These are phyloP conservation scores for Leptarthrus brevirostris DNA, from an alignment of 2,888 invertebrate species.

Conservation along the genomic window DNA sequence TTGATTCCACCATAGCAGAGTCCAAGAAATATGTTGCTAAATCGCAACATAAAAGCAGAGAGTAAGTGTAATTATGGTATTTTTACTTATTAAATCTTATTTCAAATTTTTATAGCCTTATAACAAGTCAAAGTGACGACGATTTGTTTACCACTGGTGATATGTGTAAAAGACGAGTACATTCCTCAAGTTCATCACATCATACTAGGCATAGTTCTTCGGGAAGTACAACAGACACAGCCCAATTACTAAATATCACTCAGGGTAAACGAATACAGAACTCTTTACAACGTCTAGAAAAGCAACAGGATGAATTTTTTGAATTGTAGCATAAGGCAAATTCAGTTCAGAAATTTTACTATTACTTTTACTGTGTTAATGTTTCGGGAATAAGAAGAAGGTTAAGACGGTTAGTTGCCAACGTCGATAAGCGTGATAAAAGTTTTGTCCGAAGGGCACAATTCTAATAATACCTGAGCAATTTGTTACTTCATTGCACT, in stretches of 20 bases:
- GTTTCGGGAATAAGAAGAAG: conserved; percentile 40
- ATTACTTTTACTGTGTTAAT: conserved; percentile 48
- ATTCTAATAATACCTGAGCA: conserved; percentile 43
- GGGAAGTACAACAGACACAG: conserved; percentile 69
- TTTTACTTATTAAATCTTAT: too few species aligned
- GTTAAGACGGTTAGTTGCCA: conserved; percentile 24
- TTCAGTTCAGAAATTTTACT: conserved; percentile 44
- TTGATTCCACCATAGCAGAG: conserved; percentile 85
- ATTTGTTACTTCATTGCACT: conserved; percentile 40
- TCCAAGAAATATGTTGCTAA: conserved; percentile 86
- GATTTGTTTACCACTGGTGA: conserved; percentile 62
- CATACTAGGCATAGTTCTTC: conserved; percentile 65
- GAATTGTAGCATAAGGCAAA: conserved; percentile 80
- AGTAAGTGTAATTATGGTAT: conserved; percentile 74
- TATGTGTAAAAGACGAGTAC: conserved; percentile 55
- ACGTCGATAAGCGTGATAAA: conserved; percentile 27
- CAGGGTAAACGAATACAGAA: conserved; percentile 84
- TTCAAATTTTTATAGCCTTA: conserved; percentile 58
- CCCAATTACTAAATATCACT: conserved; percentile 73
- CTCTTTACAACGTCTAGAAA: conserved; percentile 83
- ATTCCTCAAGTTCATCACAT: conserved; percentile 61
- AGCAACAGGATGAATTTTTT: conserved; percentile 89
- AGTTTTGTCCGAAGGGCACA: conserved; percentile 47
- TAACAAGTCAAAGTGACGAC: conserved; percentile 64
- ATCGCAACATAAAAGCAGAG: conserved; percentile 80